Conservation (phyloP, 1,140 invertebrate species). For the Cotesia typhae region DNA sequence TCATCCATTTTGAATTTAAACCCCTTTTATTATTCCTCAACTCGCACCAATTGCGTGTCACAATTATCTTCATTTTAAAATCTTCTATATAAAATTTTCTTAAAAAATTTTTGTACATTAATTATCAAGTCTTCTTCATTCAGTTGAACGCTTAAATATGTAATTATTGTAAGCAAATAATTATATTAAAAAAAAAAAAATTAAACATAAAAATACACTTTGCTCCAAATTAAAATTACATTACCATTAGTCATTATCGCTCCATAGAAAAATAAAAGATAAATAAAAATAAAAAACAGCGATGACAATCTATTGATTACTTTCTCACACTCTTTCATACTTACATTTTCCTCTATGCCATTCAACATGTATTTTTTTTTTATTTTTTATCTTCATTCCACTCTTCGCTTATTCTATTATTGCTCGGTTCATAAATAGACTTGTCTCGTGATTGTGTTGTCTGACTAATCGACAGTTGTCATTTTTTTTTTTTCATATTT, state of each 20-base stretch:
- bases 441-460: conserved; percentile 12
- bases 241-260: conserved; percentile 19
- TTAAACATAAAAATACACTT: conserved; percentile 4
- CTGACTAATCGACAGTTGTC: conserved; percentile 19
- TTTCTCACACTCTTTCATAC: conserved; percentile 1
- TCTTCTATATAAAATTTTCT: too few relatives aligned
- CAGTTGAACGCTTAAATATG: too few relatives aligned
- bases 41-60: too few relatives aligned
- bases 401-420: conserved; percentile 5
- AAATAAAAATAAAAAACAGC: not conserved
- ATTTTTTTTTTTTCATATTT: conserved; percentile 37
- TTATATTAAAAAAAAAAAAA: not conserved
- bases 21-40: too few relatives aligned
- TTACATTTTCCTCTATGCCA: not conserved
- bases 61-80: too few relatives aligned
- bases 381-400: not conserved
- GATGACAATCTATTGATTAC: conserved; percentile 11
- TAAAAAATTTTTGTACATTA: too few relatives aligned
- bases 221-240: conserved; percentile 22
- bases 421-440: conserved; percentile 17
- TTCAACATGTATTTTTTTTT: not conserved
- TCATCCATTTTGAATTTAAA: too few relatives aligned
- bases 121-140: too few relatives aligned
- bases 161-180: too few relatives aligned
- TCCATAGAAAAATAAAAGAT: not conserved